Conservation (phyloP, 2,888 invertebrate genomes). For the Andrena minutula region DNA sequence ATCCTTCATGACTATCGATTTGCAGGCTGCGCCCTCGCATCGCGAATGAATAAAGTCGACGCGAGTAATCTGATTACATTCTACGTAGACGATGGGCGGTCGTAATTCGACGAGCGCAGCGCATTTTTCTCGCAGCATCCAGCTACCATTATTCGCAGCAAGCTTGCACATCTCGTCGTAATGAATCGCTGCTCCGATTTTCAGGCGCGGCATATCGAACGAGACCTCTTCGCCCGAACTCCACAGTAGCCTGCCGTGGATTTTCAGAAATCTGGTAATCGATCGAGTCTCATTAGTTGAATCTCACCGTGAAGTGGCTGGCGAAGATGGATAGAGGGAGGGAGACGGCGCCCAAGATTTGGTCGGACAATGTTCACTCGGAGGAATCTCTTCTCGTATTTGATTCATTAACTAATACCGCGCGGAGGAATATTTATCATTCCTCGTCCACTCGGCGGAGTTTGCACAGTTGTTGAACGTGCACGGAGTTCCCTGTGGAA, state of each 20-base stretch:
- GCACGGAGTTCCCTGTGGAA: constrained; percentile 28
- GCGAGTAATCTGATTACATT: constrained; percentile 8
- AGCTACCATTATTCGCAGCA: background rate
- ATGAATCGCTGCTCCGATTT: background rate
- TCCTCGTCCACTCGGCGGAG: constrained; percentile 39
- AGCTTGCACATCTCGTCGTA: background rate
- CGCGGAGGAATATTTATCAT: constrained; percentile 64
- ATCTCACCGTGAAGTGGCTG: too few relatives aligned
- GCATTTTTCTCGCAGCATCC: constrained; percentile 6
- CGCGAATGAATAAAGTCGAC: constrained; percentile 13
- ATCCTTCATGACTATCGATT: constrained; percentile 13
- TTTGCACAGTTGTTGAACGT: constrained; percentile 58
- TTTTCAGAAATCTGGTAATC: constrained; percentile 8
- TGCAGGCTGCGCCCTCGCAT: background rate
- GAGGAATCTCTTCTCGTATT: constrained; percentile 40
- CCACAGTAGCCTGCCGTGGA: too few relatives aligned
- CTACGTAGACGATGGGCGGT: background rate
- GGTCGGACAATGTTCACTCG: constrained; percentile 1
- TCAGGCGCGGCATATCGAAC: constrained; percentile 1
- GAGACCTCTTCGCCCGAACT: too few relatives aligned
- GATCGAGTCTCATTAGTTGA: background rate
- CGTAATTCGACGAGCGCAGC: constrained; percentile 2
- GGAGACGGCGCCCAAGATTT: constrained; percentile 4
- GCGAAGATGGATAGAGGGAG: background rate
- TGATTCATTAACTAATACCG: constrained; percentile 64